Evolutionary conservation across 2,797 vertebrate genomes (phyloP), one percentile per base, ranked within the genome.

Genomic region (Phataginus tricuspis): DNA sequence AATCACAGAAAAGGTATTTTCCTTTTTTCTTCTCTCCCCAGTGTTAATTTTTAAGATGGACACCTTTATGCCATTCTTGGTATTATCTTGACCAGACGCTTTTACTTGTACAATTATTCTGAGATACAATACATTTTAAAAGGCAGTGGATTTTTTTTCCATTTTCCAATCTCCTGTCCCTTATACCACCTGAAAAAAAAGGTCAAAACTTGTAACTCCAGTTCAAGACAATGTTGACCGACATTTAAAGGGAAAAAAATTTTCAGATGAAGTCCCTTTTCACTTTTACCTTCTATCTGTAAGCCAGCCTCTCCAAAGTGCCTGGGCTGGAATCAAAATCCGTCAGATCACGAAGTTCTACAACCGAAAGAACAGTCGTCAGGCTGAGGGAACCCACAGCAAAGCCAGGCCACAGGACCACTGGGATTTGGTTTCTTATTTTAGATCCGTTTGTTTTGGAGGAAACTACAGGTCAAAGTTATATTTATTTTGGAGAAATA

Each of bases 251-350:
- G 9, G 39, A 25, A 39, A 53, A 34, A 23, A 5, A 2, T 3
- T 19, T n/a, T 23, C 25, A 13, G 37, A 57, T 0, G 39, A 3
- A 13, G 27, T 34, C 51, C 2, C 6, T 3, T 31, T 10, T 42
- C 61, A 2, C 45, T 4, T 4, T 98, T 98, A 99, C 99, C 99
- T 98, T 99, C 96, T 99, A 99, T 97, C 98, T 99, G 86, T 37
- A 97, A 75, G 99, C 98, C 92, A 99, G 98, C 86, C 97, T 98
- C 64, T 99, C 99, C 96, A 99, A 5, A 11, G 90, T 96, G 91
- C 97, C 98, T 55, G 97, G 68, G 66, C 69, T 90, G 93, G 94
- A 97, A 68, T 80, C 90, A 69, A 91, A 86, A 74, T 86, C 95
- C 95, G 97, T 97, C 95, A 84, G 96, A 64, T 98, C 96, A 86